Conservation (phyloP, 2,113 vertebrate species). For the Loxodonta africana region DNA sequence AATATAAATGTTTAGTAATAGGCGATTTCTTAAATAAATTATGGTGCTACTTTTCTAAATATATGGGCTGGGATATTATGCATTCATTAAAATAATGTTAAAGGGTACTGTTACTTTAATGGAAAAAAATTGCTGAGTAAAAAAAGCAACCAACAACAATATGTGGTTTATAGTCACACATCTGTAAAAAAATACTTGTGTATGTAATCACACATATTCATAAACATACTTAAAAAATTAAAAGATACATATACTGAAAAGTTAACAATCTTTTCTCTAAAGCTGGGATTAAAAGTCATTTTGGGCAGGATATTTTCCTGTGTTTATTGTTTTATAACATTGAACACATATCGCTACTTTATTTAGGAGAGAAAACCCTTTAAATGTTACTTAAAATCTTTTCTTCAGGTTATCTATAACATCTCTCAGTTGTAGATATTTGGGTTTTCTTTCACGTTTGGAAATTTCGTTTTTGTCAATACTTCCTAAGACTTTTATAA, state of each 20-base stretch:
- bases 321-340: neutral
- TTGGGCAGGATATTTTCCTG: neutral
- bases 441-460: neutral
- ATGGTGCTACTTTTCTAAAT: neutral
- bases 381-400: neutral
- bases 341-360: neutral
- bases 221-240: neutral
- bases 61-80: neutral
- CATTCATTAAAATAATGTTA: slow-evolving; percentile 25
- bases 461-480: neutral
- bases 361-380: neutral
- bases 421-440: neutral
- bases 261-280: neutral
- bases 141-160: neutral
- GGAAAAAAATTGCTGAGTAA: neutral
- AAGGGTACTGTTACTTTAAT: neutral
- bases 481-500: neutral
- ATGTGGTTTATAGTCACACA: neutral
- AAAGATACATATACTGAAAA: neutral
- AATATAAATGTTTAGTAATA: neutral
- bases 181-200: neutral
- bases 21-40: neutral
- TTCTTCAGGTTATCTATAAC: neutral
- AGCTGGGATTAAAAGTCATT: neutral
- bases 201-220: neutral